Evolutionary conservation across 1,140 invertebrate species (phyloP).

Genomic region (Cardiocondyla obscurior): DNA sequence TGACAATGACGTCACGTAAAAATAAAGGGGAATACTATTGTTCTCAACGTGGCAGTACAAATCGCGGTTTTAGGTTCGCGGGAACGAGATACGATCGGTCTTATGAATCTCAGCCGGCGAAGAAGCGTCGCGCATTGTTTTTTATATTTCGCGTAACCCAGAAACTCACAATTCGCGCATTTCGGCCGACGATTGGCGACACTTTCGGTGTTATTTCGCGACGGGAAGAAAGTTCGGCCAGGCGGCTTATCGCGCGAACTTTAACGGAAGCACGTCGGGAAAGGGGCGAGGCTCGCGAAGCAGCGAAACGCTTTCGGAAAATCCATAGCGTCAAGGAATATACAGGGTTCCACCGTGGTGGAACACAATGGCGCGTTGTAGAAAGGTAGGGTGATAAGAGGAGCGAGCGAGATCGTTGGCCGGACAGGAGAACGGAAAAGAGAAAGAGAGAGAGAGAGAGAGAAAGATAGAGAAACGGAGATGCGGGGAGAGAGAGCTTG

Average conservation of each 20-base stretch:
- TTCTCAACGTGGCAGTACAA: background rate
- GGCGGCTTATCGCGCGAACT: conserved; percentile 36
- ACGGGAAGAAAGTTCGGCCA: conserved; percentile 4
- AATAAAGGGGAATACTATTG: conserved; percentile 22
- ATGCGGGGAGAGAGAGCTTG: too few relatives aligned
- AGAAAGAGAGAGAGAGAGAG: conserved; percentile 53
- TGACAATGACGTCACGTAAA: conserved; percentile 58
- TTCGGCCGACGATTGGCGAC: background rate
- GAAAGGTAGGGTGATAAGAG: conserved; percentile 73
- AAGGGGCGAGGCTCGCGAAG: conserved; percentile 67
- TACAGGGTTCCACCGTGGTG: conserved; percentile 73
- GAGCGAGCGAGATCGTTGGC: conserved; percentile 49
- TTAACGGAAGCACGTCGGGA: conserved; percentile 34
- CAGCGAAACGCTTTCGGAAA: conserved; percentile 80
- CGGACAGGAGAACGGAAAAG: conserved; percentile 38
- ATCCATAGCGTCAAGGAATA: conserved; percentile 80
- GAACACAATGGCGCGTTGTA: conserved; percentile 80
- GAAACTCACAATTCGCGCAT: conserved; percentile 2
- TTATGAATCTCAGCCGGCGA: background rate
- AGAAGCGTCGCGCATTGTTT: background rate
- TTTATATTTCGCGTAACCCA: background rate
- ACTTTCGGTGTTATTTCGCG: conserved; percentile 31
- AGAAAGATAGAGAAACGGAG: conserved; percentile 54
- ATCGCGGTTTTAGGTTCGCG: background rate
- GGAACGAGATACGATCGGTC: background rate